Evolutionary conservation across 2,797 vertebrate genomes (phyloP).

Genomic region (Morelia viridis): DNA sequence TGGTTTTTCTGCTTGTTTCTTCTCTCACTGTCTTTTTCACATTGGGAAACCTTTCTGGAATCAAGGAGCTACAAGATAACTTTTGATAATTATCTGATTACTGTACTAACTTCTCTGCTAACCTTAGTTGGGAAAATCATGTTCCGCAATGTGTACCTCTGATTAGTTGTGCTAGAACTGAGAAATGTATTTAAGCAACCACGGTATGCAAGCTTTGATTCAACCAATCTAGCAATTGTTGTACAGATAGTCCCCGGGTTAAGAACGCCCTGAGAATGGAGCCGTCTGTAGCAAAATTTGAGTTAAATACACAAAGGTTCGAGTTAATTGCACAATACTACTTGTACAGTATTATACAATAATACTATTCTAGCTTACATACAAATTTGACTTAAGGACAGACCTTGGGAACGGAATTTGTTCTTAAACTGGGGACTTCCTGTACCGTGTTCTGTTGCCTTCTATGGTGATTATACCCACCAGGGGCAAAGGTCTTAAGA

Average conservation of each 20-base stretch:
- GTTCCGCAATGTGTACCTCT: background rate
- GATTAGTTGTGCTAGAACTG: background rate
- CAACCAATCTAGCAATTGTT: background rate
- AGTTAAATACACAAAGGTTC: no score
- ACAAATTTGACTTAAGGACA: no score
- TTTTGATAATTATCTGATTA: background rate
- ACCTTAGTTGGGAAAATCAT: background rate
- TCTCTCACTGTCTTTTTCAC: background rate
- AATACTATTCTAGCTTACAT: no score
- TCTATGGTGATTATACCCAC: background rate
- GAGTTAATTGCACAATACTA: no score
- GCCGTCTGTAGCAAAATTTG: no score
- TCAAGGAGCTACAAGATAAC: background rate
- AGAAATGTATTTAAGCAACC: background rate
- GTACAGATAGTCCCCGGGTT: background rate
- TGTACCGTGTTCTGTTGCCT: background rate
- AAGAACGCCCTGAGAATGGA: no score
- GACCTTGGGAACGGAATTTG: no score
- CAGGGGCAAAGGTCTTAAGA: background rate
- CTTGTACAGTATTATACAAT: no score
- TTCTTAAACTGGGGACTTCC: no score
- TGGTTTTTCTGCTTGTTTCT: background rate
- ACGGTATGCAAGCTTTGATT: background rate
- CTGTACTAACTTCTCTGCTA: background rate
- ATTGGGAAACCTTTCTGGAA: background rate